Evolutionary conservation across 2,797 vertebrate species (phyloP), one percentile per base, ranked within the genome.

Genomic region (Ctenochaetus hawaiiensis): DNA sequence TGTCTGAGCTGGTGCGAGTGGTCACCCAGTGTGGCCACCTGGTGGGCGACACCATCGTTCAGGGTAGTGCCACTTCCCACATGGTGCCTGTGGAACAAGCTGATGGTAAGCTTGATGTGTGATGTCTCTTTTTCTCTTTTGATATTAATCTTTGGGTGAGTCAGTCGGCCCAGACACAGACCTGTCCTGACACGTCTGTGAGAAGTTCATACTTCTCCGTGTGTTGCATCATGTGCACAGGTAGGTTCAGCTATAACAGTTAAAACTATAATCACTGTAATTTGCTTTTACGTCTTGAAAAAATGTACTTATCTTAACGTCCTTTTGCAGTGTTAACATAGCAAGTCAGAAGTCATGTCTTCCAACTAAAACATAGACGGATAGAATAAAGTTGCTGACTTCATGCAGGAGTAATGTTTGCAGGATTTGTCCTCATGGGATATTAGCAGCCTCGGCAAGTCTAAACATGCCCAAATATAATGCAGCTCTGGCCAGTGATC

Each of bases 31-130:
- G 97, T 37, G 95, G 96, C 83, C 97, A 98, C 94, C 89, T 98
- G 81, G 92, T 98, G 85, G 95, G 97, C 0, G 97, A 99, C 89
- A 95, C 96, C 84, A 96, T 99, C 14, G 62, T 96, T 54, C 96
- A 99, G 39, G 97, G 97, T 17, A 97, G 96, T 0, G 95, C 96
- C 37, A 97, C 97, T 75, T 96, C 96, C 56, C 97, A 98, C 72
- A 93, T 96, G 94, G 96, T 97, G 71, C 96, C 95, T 0, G 95
- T 96, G 20, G 97, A 99, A 79, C 95, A 97, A 1, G 96, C 96
- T 0, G 97, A 98, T 53, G 91, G 91, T 91, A 63, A 67, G 82
- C 63, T 26, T 53, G 7, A 5, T 61, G 53, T 39, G 52, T 51
- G 4, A 59, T 26, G 49, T 30, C 4, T 77, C n/a, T 23, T 11